Evolutionary conservation across 2,797 vertebrate genomes (phyloP).

Genomic region (Rhinatrema bivittatum): DNA sequence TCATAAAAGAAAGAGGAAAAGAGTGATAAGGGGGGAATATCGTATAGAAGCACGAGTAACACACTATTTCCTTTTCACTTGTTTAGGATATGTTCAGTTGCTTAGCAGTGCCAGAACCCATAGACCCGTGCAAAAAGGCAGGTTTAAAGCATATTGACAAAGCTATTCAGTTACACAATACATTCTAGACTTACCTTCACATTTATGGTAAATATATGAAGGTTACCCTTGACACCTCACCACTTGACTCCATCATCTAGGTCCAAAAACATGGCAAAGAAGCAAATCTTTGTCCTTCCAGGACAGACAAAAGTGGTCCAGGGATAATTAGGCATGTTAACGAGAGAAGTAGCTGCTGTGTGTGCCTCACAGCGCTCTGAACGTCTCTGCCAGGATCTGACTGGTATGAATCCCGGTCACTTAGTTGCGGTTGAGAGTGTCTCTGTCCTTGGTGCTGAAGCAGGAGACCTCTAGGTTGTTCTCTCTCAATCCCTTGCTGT

Average conservation of each 20-base stretch:
- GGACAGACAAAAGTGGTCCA: constrained; percentile 19
- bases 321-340: constrained; percentile 20
- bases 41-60: too few relatives aligned
- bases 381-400: constrained; percentile 12
- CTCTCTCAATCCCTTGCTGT: too few relatives aligned
- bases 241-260: constrained; percentile 13
- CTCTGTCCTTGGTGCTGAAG: constrained; percentile 45
- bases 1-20: too few relatives aligned
- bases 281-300: constrained; percentile 31
- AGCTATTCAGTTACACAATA: constrained; percentile 20
- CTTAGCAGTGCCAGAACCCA: constrained; percentile 19
- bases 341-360: constrained; percentile 22
- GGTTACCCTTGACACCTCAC: constrained; percentile 17
- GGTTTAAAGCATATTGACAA: constrained; percentile 18
- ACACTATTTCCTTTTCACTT: background rate
- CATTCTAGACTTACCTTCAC: constrained; percentile 43
- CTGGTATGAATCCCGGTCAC: constrained; percentile 14
- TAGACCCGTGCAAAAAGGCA: too few relatives aligned
- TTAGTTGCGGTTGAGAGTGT: constrained; percentile 9
- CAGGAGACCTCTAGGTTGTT: too few relatives aligned
- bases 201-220: constrained; percentile 24
- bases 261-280: constrained; percentile 4
- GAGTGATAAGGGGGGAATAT: too few relatives aligned
- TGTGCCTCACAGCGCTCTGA: constrained; percentile 7
- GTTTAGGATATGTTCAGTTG: background rate